phyloP scores from a whole-genome alignment of 2,797 vertebrate genomes.

The Okamejei kenojei region DNA sequence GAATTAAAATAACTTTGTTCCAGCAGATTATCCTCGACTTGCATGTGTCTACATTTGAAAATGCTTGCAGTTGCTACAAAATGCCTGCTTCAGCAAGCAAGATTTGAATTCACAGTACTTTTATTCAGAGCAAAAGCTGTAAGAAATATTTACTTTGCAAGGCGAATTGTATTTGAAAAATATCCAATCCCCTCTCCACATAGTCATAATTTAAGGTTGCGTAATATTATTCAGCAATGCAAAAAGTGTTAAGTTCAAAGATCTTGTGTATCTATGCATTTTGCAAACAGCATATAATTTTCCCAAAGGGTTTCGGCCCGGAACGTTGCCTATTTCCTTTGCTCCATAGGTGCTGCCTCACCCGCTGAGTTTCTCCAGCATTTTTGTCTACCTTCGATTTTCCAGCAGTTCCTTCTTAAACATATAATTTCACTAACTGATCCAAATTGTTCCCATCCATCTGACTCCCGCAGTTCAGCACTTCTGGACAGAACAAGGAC shows the following conservation, averaged over 20 bases:
- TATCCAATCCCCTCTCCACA: not conserved
- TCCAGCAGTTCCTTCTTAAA: no score
- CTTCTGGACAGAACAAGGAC: not conserved
- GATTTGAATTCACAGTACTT: conserved; percentile 30
- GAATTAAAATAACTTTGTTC: not conserved
- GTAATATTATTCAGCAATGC: not conserved
- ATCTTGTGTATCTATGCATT: not conserved
- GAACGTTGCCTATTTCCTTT: no score
- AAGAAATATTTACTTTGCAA: not conserved
- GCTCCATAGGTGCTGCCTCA: no score
- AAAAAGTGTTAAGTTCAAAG: not conserved
- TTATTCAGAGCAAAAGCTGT: not conserved
- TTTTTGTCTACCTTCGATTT: no score
- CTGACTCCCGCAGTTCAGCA: not conserved
- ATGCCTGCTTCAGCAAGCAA: not conserved
- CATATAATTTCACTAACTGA: not conserved
- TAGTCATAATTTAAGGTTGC: not conserved
- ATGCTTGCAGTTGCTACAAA: not conserved
- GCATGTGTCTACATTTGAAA: not conserved
- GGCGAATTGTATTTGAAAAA: not conserved
- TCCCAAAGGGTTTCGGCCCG: no score
- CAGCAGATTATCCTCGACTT: not conserved
- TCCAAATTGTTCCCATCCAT: not conserved
- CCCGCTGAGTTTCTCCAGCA: no score
- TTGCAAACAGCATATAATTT: not conserved